Conservation (phyloP, 2,797 vertebrate species). For the Cichlasoma orientale region DNA sequence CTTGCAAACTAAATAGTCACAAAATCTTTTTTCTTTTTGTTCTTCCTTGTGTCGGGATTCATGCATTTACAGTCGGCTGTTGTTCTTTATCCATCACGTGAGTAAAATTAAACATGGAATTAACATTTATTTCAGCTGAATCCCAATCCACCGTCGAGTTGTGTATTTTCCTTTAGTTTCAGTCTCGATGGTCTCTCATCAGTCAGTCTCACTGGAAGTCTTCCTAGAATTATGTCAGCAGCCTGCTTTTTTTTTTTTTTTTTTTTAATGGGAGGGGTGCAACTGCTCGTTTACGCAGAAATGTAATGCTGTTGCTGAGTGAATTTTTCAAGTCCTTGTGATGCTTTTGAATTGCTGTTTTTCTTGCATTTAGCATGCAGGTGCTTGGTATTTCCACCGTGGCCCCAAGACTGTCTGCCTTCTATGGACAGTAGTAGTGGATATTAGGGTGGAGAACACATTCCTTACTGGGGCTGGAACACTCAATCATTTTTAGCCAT, state of each 20-base stretch:
- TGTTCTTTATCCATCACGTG: not conserved
- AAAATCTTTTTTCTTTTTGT: not conserved
- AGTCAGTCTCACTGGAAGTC: slow-evolving; percentile 52
- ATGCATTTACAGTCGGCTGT: slow-evolving; percentile 10
- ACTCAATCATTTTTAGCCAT: not conserved
- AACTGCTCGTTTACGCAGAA: slow-evolving; percentile 59
- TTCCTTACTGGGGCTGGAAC: slow-evolving; percentile 36
- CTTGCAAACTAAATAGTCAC: not conserved
- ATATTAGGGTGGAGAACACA: slow-evolving; percentile 45
- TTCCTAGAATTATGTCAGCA: slow-evolving; percentile 62
- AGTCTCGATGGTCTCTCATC: slow-evolving; percentile 42
- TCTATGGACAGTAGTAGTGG: not conserved
- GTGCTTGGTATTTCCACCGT: slow-evolving; percentile 54
- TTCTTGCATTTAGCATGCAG: slow-evolving; percentile 61
- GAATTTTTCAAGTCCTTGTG: slow-evolving; percentile 25
- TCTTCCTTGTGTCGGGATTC: not conserved
- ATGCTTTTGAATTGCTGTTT: slow-evolving; percentile 55
- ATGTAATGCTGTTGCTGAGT: slow-evolving; percentile 57
- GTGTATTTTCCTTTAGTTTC: slow-evolving; percentile 66
- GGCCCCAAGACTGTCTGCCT: slow-evolving; percentile 33
- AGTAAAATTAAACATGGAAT: slow-evolving; percentile 16
- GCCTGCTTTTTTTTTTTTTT: slow-evolving; percentile 35
- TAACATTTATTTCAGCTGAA: slow-evolving; percentile 31
- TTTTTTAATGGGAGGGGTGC: slow-evolving; percentile 52
- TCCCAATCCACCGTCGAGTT: slow-evolving; percentile 38